phyloP scores from a whole-genome alignment of 2,113 vertebrate species.

The Leucopsar rothschildi region DNA sequence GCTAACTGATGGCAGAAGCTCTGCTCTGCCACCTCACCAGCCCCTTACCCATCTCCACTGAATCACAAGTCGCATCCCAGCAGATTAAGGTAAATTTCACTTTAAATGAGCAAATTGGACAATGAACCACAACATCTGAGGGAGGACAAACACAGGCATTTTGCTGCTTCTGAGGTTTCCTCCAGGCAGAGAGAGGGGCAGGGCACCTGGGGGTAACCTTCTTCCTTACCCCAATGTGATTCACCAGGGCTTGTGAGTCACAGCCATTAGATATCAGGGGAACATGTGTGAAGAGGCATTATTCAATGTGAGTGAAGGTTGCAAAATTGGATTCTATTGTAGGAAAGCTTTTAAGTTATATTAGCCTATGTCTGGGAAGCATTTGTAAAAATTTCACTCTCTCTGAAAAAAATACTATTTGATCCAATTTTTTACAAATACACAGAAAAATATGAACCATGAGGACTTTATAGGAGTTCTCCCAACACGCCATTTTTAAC shows the following conservation, averaged over 20 bases:
- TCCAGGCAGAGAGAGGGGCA: neutral
- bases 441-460: neutral
- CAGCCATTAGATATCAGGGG: neutral
- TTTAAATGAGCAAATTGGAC: neutral
- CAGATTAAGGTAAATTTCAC: neutral
- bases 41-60: neutral
- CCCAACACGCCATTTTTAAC: neutral
- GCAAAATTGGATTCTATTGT: neutral
- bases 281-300: neutral
- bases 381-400: neutral
- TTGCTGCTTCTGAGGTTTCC: neutral
- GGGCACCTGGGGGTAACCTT: neutral
- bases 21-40: accelerated
- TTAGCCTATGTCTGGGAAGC: neutral
- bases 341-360: constrained; percentile 14
- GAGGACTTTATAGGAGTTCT: neutral
- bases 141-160: neutral
- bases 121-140: neutral
- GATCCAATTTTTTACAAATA: neutral
- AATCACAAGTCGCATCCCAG: neutral
- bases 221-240: neutral
- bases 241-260: neutral
- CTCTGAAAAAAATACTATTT: neutral
- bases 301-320: neutral
- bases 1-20: neutral